Conservation (phyloP, 2,888 invertebrate genomes). For the Lithophane ornitopus region DNA sequence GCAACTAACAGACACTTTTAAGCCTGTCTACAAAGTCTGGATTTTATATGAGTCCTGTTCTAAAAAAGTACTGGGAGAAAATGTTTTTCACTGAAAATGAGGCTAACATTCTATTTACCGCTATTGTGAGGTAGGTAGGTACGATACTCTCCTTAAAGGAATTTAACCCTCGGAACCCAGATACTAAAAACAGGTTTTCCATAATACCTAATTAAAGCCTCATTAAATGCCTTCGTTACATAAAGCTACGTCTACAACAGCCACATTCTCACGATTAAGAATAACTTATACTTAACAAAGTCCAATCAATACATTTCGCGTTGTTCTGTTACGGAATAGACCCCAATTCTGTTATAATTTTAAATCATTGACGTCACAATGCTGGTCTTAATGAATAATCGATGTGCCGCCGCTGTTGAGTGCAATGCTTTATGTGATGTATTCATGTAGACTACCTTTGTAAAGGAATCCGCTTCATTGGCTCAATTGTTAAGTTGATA, state of each 20-base stretch:
- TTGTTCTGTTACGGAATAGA: slow-evolving; percentile 15
- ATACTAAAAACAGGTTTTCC: neutral
- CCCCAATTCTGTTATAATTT: slow-evolving; percentile 47
- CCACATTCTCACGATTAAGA: slow-evolving; percentile 20
- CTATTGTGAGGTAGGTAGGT: neutral
- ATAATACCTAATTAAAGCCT: neutral
- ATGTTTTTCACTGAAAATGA: slow-evolving; percentile 8
- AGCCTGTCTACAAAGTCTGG: neutral
- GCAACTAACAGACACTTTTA: neutral
- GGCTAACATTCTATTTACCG: neutral
- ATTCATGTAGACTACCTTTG: neutral
- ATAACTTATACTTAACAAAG: slow-evolving; percentile 16
- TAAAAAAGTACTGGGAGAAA: neutral
- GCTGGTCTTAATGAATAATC: slow-evolving; percentile 38
- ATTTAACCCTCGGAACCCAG: neutral
- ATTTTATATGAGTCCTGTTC: neutral
- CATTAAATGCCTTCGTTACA: slow-evolving; percentile 1
- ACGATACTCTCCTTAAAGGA: neutral
- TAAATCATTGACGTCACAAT: slow-evolving; percentile 42
- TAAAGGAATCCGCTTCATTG: slow-evolving; percentile 44
- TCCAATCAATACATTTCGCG: slow-evolving; percentile 24
- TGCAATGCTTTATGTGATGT: slow-evolving; percentile 30
- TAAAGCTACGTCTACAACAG: slow-evolving; percentile 6
- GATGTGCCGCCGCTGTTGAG: slow-evolving; percentile 31
- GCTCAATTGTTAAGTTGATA: slow-evolving; percentile 38